Evolutionary conservation across 1,140 invertebrate genomes (phyloP).

Genomic region (Globodera rostochiensis): DNA sequence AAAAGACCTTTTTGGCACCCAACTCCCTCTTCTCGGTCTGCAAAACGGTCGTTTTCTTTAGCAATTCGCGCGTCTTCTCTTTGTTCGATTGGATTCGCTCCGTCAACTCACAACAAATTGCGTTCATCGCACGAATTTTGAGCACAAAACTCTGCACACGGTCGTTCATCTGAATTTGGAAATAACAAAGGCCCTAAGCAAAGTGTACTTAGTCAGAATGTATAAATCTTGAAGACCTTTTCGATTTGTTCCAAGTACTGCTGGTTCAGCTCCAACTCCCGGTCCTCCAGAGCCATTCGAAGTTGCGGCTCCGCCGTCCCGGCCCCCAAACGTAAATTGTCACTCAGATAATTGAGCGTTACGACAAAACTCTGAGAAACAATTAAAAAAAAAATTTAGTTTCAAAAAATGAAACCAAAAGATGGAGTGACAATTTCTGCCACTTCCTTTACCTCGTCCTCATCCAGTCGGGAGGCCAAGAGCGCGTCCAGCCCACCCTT

Average conservation of each 20-base stretch:
- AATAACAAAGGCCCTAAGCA: neutral
- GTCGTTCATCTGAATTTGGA: slow-evolving; percentile 49
- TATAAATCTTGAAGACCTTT: slow-evolving; percentile 41
- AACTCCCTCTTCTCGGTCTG: slow-evolving; percentile 59
- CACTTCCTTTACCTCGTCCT: slow-evolving; percentile 51
- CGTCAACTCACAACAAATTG: slow-evolving; percentile 60
- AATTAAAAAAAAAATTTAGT: neutral
- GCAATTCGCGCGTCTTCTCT: slow-evolving; percentile 57
- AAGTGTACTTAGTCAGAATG: slow-evolving; percentile 2
- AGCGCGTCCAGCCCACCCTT: slow-evolving; percentile 42
- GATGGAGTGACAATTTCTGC: neutral
- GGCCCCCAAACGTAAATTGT: slow-evolving; percentile 29
- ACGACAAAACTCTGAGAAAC: slow-evolving; percentile 53
- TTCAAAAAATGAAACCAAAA: slow-evolving; percentile 29
- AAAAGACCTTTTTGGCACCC: slow-evolving; percentile 52
- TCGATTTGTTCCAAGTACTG: slow-evolving; percentile 58
- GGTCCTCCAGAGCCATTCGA: slow-evolving; percentile 49
- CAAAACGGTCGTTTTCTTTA: slow-evolving; percentile 56
- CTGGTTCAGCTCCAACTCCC: slow-evolving; percentile 57
- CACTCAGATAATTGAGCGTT: slow-evolving; percentile 48
- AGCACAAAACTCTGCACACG: slow-evolving; percentile 56
- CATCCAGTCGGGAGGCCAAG: slow-evolving; percentile 55
- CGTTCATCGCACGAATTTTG: slow-evolving; percentile 61
- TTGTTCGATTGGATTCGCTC: slow-evolving; percentile 61
- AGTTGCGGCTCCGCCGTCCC: slow-evolving; percentile 51